Conservation (phyloP, 2,797 vertebrate genomes). For the Lepilemur septentrionalis region DNA sequence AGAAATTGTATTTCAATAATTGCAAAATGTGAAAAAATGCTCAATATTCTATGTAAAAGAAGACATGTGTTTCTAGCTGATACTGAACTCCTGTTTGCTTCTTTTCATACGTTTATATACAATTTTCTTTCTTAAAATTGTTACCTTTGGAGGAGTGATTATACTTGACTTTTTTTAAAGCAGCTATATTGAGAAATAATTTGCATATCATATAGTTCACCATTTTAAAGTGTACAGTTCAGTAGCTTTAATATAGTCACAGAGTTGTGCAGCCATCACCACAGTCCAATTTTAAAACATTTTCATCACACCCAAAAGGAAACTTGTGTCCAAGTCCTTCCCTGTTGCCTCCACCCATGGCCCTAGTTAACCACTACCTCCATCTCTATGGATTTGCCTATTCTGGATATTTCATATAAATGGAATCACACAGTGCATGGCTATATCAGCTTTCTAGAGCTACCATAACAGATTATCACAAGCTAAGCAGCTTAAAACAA, state of each 20-base stretch:
- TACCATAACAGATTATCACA: neutral
- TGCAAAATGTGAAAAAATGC: neutral
- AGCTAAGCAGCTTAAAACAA: neutral
- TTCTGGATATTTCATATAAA: neutral
- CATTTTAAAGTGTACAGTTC: neutral
- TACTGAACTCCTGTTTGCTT: neutral
- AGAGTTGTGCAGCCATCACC: neutral
- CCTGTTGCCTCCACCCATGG: too few species aligned
- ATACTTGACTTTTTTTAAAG: neutral
- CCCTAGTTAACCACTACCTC: neutral
- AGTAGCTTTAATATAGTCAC: neutral
- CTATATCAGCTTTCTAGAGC: neutral
- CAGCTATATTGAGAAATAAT: neutral
- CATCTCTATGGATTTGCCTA: neutral
- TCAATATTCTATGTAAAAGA: neutral
- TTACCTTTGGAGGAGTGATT: neutral
- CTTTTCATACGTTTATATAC: neutral
- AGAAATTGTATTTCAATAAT: neutral
- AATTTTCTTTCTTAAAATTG: neutral
- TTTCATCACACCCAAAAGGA: neutral
- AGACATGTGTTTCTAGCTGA: constrained; percentile 12
- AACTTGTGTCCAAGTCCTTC: neutral
- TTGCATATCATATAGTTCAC: neutral
- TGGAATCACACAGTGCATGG: neutral
- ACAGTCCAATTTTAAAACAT: neutral